These are phyloP conservation scores for Avahi laniger DNA, from an alignment of 2,797 vertebrate genomes.

Conservation along the genomic window DNA sequence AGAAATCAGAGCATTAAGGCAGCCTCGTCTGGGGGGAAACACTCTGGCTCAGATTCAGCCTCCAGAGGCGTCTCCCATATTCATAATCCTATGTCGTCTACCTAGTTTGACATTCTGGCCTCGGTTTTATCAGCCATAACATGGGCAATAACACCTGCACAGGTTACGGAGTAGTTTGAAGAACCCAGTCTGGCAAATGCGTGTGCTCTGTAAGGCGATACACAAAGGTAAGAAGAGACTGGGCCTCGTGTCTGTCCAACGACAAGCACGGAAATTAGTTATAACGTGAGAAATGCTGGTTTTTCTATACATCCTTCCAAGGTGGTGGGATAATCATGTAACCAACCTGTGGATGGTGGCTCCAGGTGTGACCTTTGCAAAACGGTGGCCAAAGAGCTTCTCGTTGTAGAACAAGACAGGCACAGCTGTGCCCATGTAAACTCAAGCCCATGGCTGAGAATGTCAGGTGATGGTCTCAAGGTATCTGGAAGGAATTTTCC, in stretches of 20 bases:
- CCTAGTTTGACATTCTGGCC: neutral
- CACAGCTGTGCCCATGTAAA: accelerated
- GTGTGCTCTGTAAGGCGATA: neutral
- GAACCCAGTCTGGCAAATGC: too few relatives aligned
- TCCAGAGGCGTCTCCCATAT: accelerated
- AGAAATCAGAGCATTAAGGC: neutral
- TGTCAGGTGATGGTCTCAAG: accelerated
- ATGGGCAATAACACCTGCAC: neutral
- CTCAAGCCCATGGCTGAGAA: accelerated
- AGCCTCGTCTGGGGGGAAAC: accelerated
- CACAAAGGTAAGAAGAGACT: neutral
- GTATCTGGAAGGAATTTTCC: neutral
- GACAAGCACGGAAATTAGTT: accelerated
- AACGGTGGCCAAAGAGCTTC: neutral
- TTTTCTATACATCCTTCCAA: neutral
- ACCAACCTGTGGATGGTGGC: neutral
- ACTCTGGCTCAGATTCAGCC: neutral
- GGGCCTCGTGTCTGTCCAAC: neutral
- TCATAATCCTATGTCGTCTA: accelerated
- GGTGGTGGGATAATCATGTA: accelerated
- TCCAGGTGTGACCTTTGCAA: neutral
- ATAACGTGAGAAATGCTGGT: neutral
- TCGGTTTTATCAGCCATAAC: neutral
- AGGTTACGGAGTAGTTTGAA: neutral
- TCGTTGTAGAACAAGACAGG: accelerated